Evolutionary conservation across 2,113 vertebrate species (phyloP).

Genomic region (Panthera uncia): DNA sequence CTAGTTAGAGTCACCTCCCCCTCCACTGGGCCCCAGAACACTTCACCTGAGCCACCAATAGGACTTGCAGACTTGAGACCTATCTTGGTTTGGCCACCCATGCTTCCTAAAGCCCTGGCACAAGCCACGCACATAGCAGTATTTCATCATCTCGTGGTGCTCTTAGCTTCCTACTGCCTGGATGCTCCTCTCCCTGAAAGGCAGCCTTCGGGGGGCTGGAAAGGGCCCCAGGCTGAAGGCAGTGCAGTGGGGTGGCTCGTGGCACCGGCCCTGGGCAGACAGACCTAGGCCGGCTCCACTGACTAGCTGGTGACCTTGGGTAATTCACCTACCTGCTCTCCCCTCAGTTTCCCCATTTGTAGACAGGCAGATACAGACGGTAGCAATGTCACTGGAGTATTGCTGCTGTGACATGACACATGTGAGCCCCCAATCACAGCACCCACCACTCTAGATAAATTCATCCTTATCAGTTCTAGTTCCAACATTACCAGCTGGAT

Average conservation of each 20-base stretch:
- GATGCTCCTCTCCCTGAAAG: background rate
- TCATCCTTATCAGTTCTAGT: background rate
- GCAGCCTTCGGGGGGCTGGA: background rate
- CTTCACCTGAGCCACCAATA: background rate
- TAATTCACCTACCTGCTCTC: background rate
- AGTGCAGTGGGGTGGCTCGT: too few species aligned
- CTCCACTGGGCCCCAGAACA: background rate
- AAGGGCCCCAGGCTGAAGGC: background rate
- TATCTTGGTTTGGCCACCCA: background rate
- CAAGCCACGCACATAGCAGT: fast-evolving
- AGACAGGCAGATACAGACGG: background rate
- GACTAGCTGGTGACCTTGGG: background rate
- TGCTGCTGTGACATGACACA: background rate
- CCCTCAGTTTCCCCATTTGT: background rate
- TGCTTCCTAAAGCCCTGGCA: too few species aligned
- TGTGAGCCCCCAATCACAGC: background rate
- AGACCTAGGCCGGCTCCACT: background rate
- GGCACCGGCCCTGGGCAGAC: background rate
- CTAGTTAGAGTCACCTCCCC: background rate
- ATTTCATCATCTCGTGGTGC: background rate
- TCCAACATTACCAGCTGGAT: background rate
- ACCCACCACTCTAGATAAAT: background rate
- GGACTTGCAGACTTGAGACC: background rate
- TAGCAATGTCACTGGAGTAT: too few species aligned
- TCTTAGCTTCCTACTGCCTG: background rate